Base-by-base conservation (phyloP, 2,888 invertebrate genomes). In the Cantharis lateralis region DNA sequence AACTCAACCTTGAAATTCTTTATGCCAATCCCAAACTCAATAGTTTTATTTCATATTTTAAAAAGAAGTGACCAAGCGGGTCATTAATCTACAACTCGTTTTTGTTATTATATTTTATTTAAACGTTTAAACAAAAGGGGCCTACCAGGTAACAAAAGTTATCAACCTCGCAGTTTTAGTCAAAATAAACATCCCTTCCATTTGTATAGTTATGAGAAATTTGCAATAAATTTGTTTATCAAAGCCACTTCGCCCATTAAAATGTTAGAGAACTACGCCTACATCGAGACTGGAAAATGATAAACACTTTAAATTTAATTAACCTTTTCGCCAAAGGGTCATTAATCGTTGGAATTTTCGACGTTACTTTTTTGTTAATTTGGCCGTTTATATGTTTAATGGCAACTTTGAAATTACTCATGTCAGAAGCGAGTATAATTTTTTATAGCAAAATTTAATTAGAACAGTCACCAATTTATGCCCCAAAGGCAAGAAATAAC, bases 1-100 rank as follows among this genome's bases (percentile, higher is more conserved):
- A 79, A 80, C 78, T 79, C 77, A 79, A 77, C 81, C 81, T 82
- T 81, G 81, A 80, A 81, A 82, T 81, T 80, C 78, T 81, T 79
- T 62, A 69, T 77, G 80, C 78, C 82, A 66, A 78, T 79, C 79
- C 81, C 71, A 77, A 78, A 78, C 32, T 68, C 61, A 71, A 70
- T 62, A 70, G 48, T 77, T 74, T 77, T 71, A 62, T 77, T 77
- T 73, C 26, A 66, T 66, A 20, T 66, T 20, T 63, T 63, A 18
- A 13, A 66, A 66, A 66, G 64, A 66, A 66, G 64, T 20, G 64
- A 24, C 64, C 64, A 66, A 9, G 13, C 24, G 20, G 64, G 64
- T 66, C 64, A 66, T 66, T 66, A 15, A 66, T 66, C 64, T 11
- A 66, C 16, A 16, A 16, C 18, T 63, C 18, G 16, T 18, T 18